These are phyloP conservation scores for Nysson spinosus DNA, from an alignment of 2,888 invertebrate species.

Conservation along the genomic window DNA sequence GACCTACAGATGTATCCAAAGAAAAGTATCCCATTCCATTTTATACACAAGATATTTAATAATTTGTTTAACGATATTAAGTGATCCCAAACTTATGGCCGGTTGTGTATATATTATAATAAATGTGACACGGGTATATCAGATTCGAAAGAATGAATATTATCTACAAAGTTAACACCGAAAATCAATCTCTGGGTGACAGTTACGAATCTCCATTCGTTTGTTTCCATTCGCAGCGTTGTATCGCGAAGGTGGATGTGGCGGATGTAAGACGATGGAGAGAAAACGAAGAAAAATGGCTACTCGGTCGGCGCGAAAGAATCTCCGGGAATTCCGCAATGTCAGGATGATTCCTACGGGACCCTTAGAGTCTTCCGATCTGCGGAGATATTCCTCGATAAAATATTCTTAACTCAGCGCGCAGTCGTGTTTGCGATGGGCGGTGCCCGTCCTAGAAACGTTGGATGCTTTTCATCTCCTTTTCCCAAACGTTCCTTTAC, in stretches of 20 bases:
- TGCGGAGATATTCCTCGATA: constrained; percentile 60
- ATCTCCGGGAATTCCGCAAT: constrained; percentile 57
- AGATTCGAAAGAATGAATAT: no score
- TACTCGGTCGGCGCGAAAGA: constrained; percentile 16
- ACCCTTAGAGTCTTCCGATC: constrained; percentile 33
- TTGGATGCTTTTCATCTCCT: constrained; percentile 27
- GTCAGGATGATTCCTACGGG: constrained; percentile 63
- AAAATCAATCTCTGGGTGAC: constrained; percentile 33
- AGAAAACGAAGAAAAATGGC: constrained; percentile 43
- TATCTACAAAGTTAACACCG: constrained; percentile 10
- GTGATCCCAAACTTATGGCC: no score
- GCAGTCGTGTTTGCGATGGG: constrained; percentile 49
- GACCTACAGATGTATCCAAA: no score
- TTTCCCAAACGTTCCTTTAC: no score
- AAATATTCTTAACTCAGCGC: constrained; percentile 62
- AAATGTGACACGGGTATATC: no score
- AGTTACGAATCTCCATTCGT: constrained; percentile 40
- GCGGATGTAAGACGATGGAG: constrained; percentile 6
- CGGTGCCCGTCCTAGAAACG: constrained; percentile 30
- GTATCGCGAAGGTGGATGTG: constrained; percentile 18
- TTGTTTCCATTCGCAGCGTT: constrained; percentile 28
- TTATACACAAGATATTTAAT: no score
- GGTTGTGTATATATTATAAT: no score
- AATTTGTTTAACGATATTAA: no score
- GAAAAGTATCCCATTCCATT: no score